Conservation (phyloP, 2,888 invertebrate species). For the Creontiades dilutus region DNA sequence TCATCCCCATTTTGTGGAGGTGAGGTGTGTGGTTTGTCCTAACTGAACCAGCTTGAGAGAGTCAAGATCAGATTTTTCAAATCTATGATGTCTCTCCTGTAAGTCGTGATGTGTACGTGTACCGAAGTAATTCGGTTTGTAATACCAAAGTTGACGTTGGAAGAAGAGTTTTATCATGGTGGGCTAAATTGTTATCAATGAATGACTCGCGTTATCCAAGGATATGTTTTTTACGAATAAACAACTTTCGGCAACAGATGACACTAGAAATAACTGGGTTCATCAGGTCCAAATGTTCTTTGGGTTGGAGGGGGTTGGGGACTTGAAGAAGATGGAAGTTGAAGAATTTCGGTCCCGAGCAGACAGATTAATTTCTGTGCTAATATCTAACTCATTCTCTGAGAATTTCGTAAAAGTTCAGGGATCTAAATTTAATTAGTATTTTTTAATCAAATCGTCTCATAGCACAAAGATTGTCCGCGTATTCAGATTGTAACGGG, state of each 20-base stretch:
- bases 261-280: not conserved
- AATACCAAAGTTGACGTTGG: no score
- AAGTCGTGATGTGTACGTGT: no score
- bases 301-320: not conserved
- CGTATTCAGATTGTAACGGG: not conserved
- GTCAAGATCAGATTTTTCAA: no score
- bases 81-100: no score
- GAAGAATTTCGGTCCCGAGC: not conserved
- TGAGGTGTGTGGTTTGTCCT: conserved; percentile 27
- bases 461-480: not conserved
- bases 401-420: no score
- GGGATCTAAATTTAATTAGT: not conserved
- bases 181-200: no score
- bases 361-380: not conserved
- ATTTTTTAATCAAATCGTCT: not conserved
- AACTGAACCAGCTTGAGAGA: no score
- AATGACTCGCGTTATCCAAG: no score
- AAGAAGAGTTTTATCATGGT: no score
- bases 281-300: not conserved
- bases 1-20: not conserved
- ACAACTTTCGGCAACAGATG: not conserved
- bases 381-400: no score
- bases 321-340: not conserved
- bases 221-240: not conserved
- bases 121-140: no score